Conservation (phyloP, 2,797 vertebrate genomes). For the Antrozous pallidus region DNA sequence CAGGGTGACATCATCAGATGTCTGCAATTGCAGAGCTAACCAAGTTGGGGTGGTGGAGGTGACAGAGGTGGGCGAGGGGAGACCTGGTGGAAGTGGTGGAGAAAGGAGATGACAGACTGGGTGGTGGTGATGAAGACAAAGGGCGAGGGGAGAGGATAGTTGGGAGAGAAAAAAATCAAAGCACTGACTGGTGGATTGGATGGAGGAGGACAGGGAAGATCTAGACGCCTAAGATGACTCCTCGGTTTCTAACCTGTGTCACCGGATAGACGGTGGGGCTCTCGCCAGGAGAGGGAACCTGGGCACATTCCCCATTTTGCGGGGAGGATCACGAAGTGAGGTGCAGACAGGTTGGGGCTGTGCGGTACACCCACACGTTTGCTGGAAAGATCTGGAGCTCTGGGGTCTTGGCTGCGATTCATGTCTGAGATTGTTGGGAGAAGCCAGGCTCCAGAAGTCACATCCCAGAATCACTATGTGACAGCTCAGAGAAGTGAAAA, state of each 20-base stretch:
- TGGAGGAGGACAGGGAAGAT: neutral
- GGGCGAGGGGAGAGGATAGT: neutral
- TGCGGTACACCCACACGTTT: fast-evolving
- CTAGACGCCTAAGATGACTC: neutral
- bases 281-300: neutral
- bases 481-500: neutral
- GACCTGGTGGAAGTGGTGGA: neutral
- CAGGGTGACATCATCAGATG: neutral
- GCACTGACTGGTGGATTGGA: neutral
- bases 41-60: neutral
- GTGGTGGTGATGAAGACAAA: neutral
- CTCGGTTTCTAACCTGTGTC: neutral
- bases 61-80: neutral
- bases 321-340: neutral
- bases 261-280: neutral
- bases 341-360: neutral
- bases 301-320: neutral
- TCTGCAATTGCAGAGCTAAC: neutral
- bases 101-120: neutral
- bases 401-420: neutral
- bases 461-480: neutral
- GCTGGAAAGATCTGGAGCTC: neutral
- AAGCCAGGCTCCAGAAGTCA: neutral
- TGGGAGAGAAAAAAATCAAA: neutral
- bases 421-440: neutral